Conservation (phyloP, 2,888 invertebrate genomes). For the Ichneumon xanthorius region DNA sequence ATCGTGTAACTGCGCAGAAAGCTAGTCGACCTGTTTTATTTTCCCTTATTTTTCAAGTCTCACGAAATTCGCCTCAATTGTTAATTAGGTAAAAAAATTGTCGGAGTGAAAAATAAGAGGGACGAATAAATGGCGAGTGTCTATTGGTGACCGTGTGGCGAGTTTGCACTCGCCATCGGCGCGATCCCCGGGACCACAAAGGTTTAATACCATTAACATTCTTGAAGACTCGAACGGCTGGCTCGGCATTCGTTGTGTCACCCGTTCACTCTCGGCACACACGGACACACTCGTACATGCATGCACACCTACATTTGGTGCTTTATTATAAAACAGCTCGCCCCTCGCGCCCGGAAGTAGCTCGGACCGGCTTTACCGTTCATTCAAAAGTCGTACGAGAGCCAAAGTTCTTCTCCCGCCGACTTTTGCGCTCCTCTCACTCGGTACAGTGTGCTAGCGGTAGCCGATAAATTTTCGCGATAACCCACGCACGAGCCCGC, state of each 20-base stretch:
- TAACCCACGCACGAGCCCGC: conserved; percentile 35
- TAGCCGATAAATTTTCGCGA: conserved; percentile 49
- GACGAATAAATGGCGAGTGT: conserved; percentile 28
- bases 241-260: neutral
- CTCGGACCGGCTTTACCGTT: conserved; percentile 46
- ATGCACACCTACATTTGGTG: conserved; percentile 9
- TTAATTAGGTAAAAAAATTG: conserved; percentile 45
- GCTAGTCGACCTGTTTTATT: conserved; percentile 17
- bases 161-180: conserved; percentile 17
- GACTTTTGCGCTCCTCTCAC: neutral
- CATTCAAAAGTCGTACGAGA: conserved; percentile 48
- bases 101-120: conserved; percentile 2
- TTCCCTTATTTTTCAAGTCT: conserved; percentile 15
- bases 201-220: conserved; percentile 37
- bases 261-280: neutral
- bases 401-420: conserved; percentile 41
- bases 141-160: conserved; percentile 12
- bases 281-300: neutral
- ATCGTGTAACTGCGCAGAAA: conserved; percentile 36
- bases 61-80: conserved; percentile 48
- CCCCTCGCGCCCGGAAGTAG: conserved; percentile 44
- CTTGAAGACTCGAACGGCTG: conserved; percentile 27
- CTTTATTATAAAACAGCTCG: conserved; percentile 37
- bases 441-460: conserved; percentile 13
- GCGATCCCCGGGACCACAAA: conserved; percentile 23